phyloP scores from a whole-genome alignment of 2,888 invertebrate genomes.

The Sarcophaga subvicina region DNA sequence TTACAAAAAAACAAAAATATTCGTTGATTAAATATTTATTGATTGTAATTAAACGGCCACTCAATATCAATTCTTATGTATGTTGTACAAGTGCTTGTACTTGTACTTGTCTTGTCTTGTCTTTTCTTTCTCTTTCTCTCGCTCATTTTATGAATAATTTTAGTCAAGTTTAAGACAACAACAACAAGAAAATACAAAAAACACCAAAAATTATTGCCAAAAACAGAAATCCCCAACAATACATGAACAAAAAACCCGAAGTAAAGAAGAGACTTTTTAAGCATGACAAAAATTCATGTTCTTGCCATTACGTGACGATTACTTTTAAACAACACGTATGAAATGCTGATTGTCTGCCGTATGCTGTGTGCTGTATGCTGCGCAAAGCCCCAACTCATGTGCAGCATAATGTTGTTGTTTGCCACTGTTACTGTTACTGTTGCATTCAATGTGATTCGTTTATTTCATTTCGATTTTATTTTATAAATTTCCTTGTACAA shows the following conservation, averaged over 20 bases:
- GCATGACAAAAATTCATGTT: conserved; percentile 70
- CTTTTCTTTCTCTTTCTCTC: too few species aligned
- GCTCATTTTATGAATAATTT: conserved; percentile 64
- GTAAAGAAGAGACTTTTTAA: conserved; percentile 56
- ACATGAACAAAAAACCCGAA: not conserved
- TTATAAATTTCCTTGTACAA: conserved; percentile 35
- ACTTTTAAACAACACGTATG: conserved; percentile 63
- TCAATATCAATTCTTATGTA: too few species aligned
- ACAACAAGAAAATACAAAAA: not conserved
- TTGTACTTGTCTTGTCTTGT: too few species aligned
- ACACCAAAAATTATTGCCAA: conserved; percentile 8
- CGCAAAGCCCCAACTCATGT: not conserved
- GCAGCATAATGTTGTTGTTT: conserved; percentile 37
- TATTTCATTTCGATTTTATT: conserved; percentile 42
- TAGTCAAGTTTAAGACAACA: conserved; percentile 45
- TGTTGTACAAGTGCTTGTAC: too few species aligned
- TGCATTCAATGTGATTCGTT: not conserved
- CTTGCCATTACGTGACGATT: conserved; percentile 69
- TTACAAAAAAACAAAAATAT: too few species aligned
- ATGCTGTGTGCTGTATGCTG: not conserved
- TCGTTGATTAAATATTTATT: too few species aligned
- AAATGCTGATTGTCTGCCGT: conserved; percentile 5
- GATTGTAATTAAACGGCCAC: too few species aligned
- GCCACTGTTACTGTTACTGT: conserved; percentile 4
- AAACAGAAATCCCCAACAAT: conserved; percentile 21